Percentiles rank a stretch among this genome's conserved stretches.
These are phyloP conservation scores for Julus scandinavius DNA, from an alignment of 2,888 invertebrate genomes.

Conservation along the genomic window DNA sequence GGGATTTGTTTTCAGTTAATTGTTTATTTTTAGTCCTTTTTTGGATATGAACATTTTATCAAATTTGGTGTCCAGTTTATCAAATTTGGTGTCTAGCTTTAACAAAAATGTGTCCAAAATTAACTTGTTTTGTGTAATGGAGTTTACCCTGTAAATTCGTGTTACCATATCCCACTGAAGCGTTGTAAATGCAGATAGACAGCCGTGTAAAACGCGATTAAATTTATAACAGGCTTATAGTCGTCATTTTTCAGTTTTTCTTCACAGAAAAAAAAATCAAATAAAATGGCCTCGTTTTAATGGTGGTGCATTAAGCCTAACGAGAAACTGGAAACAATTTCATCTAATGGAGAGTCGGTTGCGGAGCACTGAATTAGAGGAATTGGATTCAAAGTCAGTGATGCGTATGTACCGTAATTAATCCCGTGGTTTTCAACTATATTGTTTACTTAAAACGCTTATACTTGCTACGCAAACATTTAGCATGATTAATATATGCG, in stretches of 20 bases:
- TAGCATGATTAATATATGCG: slow-evolving; percentile 2
- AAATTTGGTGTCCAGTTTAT: too few relatives aligned
- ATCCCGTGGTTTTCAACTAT: not conserved
- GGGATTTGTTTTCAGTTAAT: too few relatives aligned
- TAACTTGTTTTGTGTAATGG: too few relatives aligned
- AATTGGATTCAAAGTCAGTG: slow-evolving; percentile 16
- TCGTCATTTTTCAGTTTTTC: not conserved
- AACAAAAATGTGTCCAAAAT: too few relatives aligned
- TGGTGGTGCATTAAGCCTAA: not conserved
- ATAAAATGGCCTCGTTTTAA: not conserved
- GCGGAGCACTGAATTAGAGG: slow-evolving; percentile 23
- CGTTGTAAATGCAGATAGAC: slow-evolving; percentile 3
- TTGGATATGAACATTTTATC: too few relatives aligned
- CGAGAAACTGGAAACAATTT: slow-evolving; percentile 34
- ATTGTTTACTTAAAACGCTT: slow-evolving; percentile 25
- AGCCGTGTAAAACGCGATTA: not conserved
- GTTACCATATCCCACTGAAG: not conserved
- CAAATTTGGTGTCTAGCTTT: too few relatives aligned
- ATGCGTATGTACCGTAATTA: slow-evolving; percentile 38
- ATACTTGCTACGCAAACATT: slow-evolving; percentile 10
- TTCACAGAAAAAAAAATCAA: not conserved
- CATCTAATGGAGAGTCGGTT: slow-evolving; percentile 1
- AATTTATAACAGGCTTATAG: not conserved
- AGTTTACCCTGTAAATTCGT: too few relatives aligned
- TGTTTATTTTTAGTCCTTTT: too few relatives aligned